Conservation (phyloP, 2,888 invertebrate genomes). For the Acanthococcus lagerstroemiae region DNA sequence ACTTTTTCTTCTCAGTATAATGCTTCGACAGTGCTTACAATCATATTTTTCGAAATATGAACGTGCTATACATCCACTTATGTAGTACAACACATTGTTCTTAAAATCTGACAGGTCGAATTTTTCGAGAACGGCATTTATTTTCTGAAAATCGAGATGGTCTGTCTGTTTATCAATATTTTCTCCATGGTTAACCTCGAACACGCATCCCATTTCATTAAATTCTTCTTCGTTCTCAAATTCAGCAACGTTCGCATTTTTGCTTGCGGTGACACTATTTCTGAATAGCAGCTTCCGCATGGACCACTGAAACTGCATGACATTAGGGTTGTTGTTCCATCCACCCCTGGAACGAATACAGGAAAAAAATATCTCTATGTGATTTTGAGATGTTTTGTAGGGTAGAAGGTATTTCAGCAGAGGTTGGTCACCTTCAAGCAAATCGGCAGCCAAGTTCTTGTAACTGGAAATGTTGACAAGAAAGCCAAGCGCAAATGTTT, state of each 20-base stretch:
- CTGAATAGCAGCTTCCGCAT: slow-evolving; percentile 29
- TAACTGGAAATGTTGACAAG: slow-evolving; percentile 31
- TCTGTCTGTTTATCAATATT: background rate
- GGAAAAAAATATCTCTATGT: slow-evolving; percentile 15
- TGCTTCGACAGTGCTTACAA: background rate
- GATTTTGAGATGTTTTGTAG: slow-evolving; percentile 28
- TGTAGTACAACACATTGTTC: background rate
- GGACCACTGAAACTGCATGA: slow-evolving; percentile 19
- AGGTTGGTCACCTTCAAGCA: background rate
- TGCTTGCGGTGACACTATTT: slow-evolving; percentile 20
- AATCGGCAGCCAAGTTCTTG: slow-evolving; percentile 29
- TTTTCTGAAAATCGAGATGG: background rate
- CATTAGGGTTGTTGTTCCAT: slow-evolving; percentile 32
- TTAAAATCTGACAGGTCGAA: background rate
- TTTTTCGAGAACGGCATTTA: background rate
- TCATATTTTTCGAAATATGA: background rate
- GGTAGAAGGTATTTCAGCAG: slow-evolving; percentile 12
- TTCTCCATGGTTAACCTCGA: background rate
- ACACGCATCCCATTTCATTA: background rate
- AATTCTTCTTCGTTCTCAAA: background rate
- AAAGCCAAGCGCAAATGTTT: slow-evolving; percentile 35
- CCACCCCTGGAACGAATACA: slow-evolving; percentile 27
- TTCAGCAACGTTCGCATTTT: slow-evolving; percentile 6
- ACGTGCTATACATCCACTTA: background rate
- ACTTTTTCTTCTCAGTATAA: background rate